Conservation (phyloP, 2,113 vertebrate genomes). For the Gymnocephalus cernua region DNA sequence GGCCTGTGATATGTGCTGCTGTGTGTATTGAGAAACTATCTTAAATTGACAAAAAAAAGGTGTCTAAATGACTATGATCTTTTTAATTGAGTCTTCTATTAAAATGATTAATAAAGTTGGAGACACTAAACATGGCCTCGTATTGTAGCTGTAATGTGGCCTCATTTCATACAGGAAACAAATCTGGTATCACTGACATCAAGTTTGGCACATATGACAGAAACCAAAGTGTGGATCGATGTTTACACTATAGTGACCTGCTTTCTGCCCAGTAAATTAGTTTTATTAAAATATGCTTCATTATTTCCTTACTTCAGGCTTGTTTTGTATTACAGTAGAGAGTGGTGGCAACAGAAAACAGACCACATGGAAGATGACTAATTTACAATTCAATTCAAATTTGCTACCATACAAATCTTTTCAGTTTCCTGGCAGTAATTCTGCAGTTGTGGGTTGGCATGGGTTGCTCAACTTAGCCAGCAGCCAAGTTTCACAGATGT, state of each 20-base stretch:
- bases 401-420: neutral
- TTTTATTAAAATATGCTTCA: neutral
- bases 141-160: neutral
- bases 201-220: neutral
- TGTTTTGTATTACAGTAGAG: neutral
- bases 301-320: neutral
- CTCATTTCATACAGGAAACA: slow-evolving; percentile 45
- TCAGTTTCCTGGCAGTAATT: neutral
- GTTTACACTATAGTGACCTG: neutral
- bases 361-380: neutral
- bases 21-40: neutral
- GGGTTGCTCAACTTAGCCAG: neutral
- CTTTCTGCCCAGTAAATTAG: neutral
- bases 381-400: neutral
- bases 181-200: neutral
- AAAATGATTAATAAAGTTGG: neutral
- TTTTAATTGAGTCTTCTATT: neutral
- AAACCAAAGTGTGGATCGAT: slow-evolving; percentile 19
- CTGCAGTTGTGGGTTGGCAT: slow-evolving; percentile 8
- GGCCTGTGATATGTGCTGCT: neutral
- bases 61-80: neutral
- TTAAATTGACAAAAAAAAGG: neutral
- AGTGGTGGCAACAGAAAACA: neutral
- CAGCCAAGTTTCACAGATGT: neutral
- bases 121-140: neutral